phyloP scores from a whole-genome alignment of 2,113 vertebrate species.

The Alaudala cheleensis region DNA sequence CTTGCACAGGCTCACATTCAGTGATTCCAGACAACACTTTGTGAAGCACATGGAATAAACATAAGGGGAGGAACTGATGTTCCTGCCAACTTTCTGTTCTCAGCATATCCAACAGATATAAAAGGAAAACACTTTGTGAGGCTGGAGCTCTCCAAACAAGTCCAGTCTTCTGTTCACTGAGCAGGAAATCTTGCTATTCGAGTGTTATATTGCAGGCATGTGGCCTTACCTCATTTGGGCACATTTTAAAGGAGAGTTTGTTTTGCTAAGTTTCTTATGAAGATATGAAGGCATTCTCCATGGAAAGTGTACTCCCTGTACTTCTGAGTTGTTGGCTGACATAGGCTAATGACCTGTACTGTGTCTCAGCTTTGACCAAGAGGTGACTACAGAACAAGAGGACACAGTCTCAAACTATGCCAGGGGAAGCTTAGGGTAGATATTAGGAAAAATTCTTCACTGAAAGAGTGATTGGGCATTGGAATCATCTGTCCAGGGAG shows the following conservation, averaged over 20 bases:
- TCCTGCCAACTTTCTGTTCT: neutral
- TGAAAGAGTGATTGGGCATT: too few species aligned
- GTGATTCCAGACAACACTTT: neutral
- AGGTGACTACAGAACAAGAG: neutral
- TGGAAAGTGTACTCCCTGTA: rapidly evolving
- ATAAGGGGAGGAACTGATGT: neutral
- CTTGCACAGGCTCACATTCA: neutral
- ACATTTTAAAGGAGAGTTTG: neutral
- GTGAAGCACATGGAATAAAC: neutral
- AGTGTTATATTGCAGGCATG: neutral
- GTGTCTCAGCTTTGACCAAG: neutral
- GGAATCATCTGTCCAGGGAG: too few species aligned
- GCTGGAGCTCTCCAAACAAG: neutral
- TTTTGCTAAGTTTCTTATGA: neutral
- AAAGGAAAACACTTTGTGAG: neutral
- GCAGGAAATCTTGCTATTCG: neutral
- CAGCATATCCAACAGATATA: neutral
- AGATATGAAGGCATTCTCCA: neutral
- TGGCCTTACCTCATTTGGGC: neutral
- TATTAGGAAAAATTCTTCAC: too few species aligned
- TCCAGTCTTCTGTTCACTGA: neutral
- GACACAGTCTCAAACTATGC: too few species aligned
- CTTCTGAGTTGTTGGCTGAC: neutral
- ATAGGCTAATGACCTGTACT: rapidly evolving
- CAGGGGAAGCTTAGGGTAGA: too few species aligned